These are phyloP conservation scores for Phyllostomus hastatus DNA, from an alignment of 2,113 vertebrate species.

Conservation along the genomic window DNA sequence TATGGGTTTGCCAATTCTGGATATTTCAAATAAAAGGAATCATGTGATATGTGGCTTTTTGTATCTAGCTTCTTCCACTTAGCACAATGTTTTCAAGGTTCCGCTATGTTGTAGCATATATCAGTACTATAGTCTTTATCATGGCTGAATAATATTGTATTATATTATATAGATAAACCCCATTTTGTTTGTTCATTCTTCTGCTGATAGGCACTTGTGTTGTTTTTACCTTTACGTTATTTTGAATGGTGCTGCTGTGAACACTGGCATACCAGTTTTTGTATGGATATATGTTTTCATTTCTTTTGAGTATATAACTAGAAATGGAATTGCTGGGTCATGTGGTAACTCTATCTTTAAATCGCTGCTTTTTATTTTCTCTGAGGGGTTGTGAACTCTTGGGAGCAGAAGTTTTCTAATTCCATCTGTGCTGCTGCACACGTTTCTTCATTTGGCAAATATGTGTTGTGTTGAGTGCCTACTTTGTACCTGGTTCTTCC, in stretches of 20 bases:
- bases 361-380: not conserved
- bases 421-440: not conserved
- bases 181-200: not conserved
- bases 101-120: not conserved
- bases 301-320: not conserved
- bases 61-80: not conserved
- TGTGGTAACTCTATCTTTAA: not conserved
- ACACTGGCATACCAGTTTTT: not conserved
- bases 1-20: not conserved
- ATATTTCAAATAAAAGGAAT: not conserved
- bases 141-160: not conserved
- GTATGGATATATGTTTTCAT: not conserved
- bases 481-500: not conserved
- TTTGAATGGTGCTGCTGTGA: not conserved
- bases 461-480: not conserved
- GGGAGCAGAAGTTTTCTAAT: not conserved
- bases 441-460: not conserved
- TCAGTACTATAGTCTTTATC: not conserved
- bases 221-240: not conserved
- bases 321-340: not conserved
- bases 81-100: not conserved
- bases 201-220: not conserved
- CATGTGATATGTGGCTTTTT: not conserved
- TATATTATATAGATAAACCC: not conserved
- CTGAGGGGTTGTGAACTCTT: not conserved